Base-by-base conservation (phyloP, 1,140 invertebrate species). In the Rhizoglyphus robini region DNA sequence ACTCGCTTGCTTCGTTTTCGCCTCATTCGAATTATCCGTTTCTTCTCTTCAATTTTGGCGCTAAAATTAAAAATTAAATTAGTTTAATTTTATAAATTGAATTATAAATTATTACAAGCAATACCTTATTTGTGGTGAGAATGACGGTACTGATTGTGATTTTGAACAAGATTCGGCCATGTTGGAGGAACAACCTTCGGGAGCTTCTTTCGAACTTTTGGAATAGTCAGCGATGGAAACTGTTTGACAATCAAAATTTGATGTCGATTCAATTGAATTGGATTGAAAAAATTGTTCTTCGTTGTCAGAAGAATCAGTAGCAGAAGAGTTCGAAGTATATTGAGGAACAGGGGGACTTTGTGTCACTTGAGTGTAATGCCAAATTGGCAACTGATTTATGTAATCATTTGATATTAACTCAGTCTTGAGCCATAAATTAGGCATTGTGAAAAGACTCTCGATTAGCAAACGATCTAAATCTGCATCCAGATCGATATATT, bases 341-440 rank as follows among this genome's bases (percentile, higher is more conserved):
- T 5, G 47, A 5, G 20, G n/a, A n/a, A n/a, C n/a, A n/a, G n/a
- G n/a, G n/a, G n/a, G n/a, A n/a, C n/a, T n/a, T n/a, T n/a, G n/a
- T n/a, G n/a, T n/a, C n/a, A n/a, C n/a, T n/a, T n/a, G n/a, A n/a
- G n/a, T 69, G 32, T 67, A 68, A n/a, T 69, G 73, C 80, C 80
- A 82, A 4, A 77, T 73, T 5, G 79, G 80, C n/a, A 82, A 71
- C 51, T 78, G 71, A 59, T 78, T 76, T 27, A 82, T 76, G 68
- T 82, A 82, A 51, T 80, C 77, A 20, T 62, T 70, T 8, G 72
- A 72, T 34, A 72, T 71, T 25, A 77, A 69, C 29, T 76, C 71
- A 8, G 80, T 76, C 49, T 76, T 75, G 8, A 81, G 70, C 76
- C 78, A 80, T 0, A 80, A 68, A 67, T 78, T 76, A 18, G 79